Base-by-base conservation (phyloP, 2,113 vertebrate species). In the Rhabdomys dilectus region DNA sequence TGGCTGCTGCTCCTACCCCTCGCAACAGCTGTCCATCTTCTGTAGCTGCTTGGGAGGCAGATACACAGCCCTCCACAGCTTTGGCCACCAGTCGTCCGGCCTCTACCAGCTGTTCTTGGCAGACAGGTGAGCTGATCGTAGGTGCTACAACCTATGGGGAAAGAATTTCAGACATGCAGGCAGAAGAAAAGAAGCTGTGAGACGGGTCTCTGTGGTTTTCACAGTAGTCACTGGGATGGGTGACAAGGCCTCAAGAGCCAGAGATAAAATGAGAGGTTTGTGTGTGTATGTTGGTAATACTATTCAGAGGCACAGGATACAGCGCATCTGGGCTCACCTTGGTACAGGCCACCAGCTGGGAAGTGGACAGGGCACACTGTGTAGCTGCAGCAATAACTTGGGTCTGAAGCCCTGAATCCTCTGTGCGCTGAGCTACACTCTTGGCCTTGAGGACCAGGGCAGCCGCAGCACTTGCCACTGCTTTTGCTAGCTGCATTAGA, bases 301-400 rank as follows among this genome's bases (percentile, higher is more conserved):
- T 42, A 56, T 64, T 2, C n/a, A 77, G 21, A 1, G 4, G 80
- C 22, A 51, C 0, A 17, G 66, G 84, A 8, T 16, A 70, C 17
- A 0, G 16, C 9, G 70, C 8, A 39, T 75, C 4, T 11, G 77
- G 42, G 73, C 99, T 99, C 97, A 99, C 99, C 99, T 99, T 99
- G 84, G 99, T 99, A 97, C 99, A 99, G 45, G 99, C 99, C 93
- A 99, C 99, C 86, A 99, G 99, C 97, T 99, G 99, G 62, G 99
- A 99, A 26, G 99, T 99, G 92, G 99, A 99, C 85, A 99, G 98
- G 53, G 99, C 99, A 0, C 99, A 99, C 97, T 99, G 99, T 1
- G 99, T 99, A 60, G 99, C 99, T 0, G 99, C 99, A 0, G 99
- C 99, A 0, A 99, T 99, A 93, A 99, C 99, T 21, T 99, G 99